A percentile compares a stretch with the other conserved stretches of the same genome.
phyloP scores from a whole-genome alignment of 2,113 vertebrate species.

The Caracal caracal region DNA sequence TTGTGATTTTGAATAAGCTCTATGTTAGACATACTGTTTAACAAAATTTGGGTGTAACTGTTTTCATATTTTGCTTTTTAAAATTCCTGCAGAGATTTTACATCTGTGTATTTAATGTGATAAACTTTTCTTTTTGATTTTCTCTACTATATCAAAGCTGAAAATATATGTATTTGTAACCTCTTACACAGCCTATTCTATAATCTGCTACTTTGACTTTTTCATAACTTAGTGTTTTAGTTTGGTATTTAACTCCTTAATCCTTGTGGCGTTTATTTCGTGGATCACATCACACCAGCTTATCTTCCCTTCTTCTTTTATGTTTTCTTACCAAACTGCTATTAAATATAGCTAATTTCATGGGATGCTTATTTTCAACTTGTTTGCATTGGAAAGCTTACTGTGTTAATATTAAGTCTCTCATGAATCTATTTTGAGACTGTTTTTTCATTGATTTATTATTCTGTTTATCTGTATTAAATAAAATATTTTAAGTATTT shows the following conservation, averaged over 20 bases:
- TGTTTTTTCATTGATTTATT: background rate
- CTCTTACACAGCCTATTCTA: background rate
- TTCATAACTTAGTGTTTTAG: background rate
- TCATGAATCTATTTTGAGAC: background rate
- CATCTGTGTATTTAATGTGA: background rate
- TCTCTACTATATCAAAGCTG: background rate
- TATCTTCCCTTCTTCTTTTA: background rate
- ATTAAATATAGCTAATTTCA: background rate
- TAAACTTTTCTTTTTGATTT: background rate
- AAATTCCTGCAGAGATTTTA: background rate
- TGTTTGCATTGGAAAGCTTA: background rate
- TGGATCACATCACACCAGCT: background rate
- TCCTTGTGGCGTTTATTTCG: background rate
- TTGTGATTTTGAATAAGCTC: background rate
- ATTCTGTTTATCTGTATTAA: background rate
- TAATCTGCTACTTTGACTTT: background rate
- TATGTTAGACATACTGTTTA: background rate
- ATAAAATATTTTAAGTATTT: background rate
- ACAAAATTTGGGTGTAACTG: background rate
- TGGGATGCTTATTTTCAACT: background rate
- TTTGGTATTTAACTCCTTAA: background rate
- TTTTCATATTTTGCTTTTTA: constrained; percentile 10
- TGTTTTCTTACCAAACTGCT: background rate
- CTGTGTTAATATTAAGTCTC: background rate
- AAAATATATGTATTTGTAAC: background rate